Evolutionary conservation across 2,888 invertebrate genomes (phyloP).

Genomic region (Ochropacha duplaris): DNA sequence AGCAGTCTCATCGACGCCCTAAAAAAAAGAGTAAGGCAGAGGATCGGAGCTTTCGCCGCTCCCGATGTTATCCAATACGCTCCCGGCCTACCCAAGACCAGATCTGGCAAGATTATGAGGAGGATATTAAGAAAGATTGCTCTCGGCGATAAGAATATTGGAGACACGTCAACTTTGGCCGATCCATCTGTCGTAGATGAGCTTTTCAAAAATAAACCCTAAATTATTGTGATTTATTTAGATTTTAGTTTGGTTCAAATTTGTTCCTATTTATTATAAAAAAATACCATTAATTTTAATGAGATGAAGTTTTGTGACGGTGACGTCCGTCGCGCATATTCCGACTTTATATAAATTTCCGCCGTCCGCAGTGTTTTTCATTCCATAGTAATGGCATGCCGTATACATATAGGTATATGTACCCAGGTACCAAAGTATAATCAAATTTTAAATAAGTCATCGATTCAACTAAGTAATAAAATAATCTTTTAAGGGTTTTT

Average conservation of each 20-base stretch:
- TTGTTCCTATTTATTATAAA: not conserved
- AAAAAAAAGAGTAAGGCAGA: slow-evolving; percentile 91
- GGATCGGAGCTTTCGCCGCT: slow-evolving; percentile 97
- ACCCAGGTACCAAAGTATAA: too few relatives aligned
- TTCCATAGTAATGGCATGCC: slow-evolving; percentile 4
- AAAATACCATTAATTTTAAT: not conserved
- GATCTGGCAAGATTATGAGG: slow-evolving; percentile 99
- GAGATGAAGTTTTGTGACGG: not conserved
- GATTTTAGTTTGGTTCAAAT: not conserved
- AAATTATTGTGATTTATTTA: slow-evolving; percentile 6
- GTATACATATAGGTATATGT: not conserved
- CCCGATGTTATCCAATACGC: slow-evolving; percentile 98
- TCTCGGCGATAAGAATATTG: slow-evolving; percentile 92
- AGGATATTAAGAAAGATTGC: slow-evolving; percentile 97
- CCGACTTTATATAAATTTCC: not conserved
- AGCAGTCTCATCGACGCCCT: slow-evolving; percentile 87
- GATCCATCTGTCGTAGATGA: slow-evolving; percentile 94
- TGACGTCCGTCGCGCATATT: not conserved
- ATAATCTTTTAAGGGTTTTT: too few relatives aligned
- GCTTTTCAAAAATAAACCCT: slow-evolving; percentile 88
- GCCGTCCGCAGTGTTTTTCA: slow-evolving; percentile 1
- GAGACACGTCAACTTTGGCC: slow-evolving; percentile 96
- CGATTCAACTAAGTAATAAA: too few relatives aligned
- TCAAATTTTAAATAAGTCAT: not conserved
- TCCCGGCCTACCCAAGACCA: slow-evolving; percentile 96